Conservation (phyloP, 2,888 invertebrate species). For the Agriotes lineatus region DNA sequence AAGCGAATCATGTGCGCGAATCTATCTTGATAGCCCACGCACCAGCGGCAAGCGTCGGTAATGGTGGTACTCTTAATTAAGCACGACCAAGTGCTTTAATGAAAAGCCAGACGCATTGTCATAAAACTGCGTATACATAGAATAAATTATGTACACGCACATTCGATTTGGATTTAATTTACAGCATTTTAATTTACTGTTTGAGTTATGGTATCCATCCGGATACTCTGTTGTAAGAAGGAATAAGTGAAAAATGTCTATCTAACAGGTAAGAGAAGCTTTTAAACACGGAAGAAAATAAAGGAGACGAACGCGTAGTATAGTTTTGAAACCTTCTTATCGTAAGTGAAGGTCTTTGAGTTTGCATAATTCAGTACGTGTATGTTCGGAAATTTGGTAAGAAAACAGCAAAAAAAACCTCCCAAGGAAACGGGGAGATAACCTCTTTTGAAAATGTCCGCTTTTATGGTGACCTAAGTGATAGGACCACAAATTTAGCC, state of each 20-base stretch:
- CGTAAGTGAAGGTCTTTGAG: conserved; percentile 4
- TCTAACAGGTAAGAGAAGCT: too few species aligned
- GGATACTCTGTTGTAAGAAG: too few species aligned
- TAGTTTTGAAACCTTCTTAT: background rate
- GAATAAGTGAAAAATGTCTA: too few species aligned
- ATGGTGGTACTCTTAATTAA: conserved; percentile 19
- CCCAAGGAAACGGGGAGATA: conserved; percentile 21
- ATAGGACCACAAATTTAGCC: background rate
- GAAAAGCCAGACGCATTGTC: conserved; percentile 9
- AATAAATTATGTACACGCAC: background rate
- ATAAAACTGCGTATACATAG: background rate
- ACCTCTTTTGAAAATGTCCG: conserved; percentile 14
- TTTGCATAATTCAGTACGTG: background rate
- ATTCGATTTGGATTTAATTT: conserved; percentile 2
- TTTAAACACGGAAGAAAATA: too few species aligned
- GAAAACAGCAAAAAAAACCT: conserved; percentile 27
- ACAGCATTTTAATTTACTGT: background rate
- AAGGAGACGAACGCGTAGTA: background rate
- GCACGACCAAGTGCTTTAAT: conserved; percentile 14
- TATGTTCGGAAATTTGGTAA: conserved; percentile 9
- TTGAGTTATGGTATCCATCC: background rate
- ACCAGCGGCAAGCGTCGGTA: conserved; percentile 9
- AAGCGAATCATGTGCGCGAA: conserved; percentile 25
- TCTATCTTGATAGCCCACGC: conserved; percentile 28
- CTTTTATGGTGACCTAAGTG: background rate